Conservation (phyloP, 2,888 invertebrate genomes). For the Hydrotaea cyrtoneurina region DNA sequence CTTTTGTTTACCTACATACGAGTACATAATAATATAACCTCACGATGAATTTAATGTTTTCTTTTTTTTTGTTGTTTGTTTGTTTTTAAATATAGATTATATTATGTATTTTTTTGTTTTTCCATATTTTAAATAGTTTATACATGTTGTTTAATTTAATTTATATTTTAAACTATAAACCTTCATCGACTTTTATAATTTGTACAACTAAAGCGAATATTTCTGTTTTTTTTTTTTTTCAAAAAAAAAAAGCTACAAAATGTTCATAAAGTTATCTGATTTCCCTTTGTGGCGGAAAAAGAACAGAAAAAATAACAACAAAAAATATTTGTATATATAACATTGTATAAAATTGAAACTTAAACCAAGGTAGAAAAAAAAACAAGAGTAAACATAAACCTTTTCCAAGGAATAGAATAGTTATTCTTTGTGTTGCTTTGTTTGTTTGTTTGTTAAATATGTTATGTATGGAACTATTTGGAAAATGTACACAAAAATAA, state of each 20-base stretch:
- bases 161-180: constrained; percentile 62
- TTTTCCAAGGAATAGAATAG: constrained; percentile 33
- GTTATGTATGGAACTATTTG: constrained; percentile 60
- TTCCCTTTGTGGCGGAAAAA: constrained; percentile 43
- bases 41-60: constrained; percentile 47
- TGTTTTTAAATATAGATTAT: constrained; percentile 40
- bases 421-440: constrained; percentile 30
- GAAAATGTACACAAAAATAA: constrained; percentile 54
- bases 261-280: constrained; percentile 55
- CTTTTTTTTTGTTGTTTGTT: no score
- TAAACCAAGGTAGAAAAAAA: constrained; percentile 50
- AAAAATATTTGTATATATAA: constrained; percentile 61
- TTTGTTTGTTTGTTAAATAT: constrained; percentile 49
- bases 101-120: constrained; percentile 45
- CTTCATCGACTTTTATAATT: constrained; percentile 68
- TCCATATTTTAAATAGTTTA: constrained; percentile 37
- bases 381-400: constrained; percentile 42
- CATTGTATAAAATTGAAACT: constrained; percentile 58
- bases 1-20: constrained; percentile 55
- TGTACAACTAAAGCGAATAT: constrained; percentile 75
- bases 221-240: constrained; percentile 41
- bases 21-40: constrained; percentile 51
- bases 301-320: constrained; percentile 36
- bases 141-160: constrained; percentile 63
- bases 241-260: constrained; percentile 72